A percentile compares a stretch with the other conserved stretches of the same genome.
phyloP scores from a whole-genome alignment of 2,888 invertebrate species.

The Troides oblongomaculatus region DNA sequence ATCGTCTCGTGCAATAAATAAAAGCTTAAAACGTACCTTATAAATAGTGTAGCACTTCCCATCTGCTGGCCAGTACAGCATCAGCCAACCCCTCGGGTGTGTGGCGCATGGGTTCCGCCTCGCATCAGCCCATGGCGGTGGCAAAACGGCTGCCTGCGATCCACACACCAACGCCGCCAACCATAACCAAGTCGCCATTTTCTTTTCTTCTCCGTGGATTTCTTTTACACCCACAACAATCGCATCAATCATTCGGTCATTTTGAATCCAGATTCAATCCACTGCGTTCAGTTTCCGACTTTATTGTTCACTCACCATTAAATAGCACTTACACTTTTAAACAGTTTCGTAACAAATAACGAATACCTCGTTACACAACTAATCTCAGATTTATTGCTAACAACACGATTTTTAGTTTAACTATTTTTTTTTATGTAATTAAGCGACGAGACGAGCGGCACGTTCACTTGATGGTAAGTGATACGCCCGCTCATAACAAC shows the following conservation, averaged over 20 bases:
- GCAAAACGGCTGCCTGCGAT: slow-evolving; percentile 83
- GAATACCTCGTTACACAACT: too few species aligned
- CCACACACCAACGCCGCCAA: slow-evolving; percentile 64
- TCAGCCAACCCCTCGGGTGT: slow-evolving; percentile 90
- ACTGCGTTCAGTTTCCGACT: neutral
- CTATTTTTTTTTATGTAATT: too few species aligned
- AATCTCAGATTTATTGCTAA: too few species aligned
- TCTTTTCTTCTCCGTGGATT: slow-evolving; percentile 23
- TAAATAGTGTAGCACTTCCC: slow-evolving; percentile 93
- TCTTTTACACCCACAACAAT: slow-evolving; percentile 11
- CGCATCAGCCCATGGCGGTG: slow-evolving; percentile 93
- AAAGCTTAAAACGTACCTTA: slow-evolving; percentile 68
- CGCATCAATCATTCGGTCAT: slow-evolving; percentile 21
- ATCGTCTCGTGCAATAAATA: too few species aligned
- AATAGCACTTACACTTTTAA: slow-evolving; percentile 7
- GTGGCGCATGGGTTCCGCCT: slow-evolving; percentile 89
- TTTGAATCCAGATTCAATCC: slow-evolving; percentile 27
- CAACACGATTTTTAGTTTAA: too few species aligned
- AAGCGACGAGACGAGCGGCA: too few species aligned
- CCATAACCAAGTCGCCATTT: slow-evolving; percentile 68
- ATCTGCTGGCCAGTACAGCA: slow-evolving; percentile 90
- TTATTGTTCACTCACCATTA: neutral
- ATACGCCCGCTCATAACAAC: too few species aligned
- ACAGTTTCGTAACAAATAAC: neutral
- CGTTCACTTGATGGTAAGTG: too few species aligned